Base-by-base conservation (phyloP, 2,797 vertebrate species). In the Eremophila alpestris region DNA sequence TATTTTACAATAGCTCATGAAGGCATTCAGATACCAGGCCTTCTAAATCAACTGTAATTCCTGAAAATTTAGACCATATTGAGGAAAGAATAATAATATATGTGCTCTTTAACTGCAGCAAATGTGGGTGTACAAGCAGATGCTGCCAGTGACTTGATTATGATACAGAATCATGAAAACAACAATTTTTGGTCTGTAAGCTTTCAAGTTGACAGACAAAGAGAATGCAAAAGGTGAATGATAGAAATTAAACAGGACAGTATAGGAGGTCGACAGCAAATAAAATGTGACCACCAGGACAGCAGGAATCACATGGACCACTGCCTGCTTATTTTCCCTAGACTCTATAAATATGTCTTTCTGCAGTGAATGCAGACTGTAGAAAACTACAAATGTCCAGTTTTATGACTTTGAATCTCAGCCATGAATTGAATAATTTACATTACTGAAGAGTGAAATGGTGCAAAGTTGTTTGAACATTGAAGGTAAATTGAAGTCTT, bases 401-500 rank as follows among this genome's bases (percentile, higher is more conserved):
- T 55, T 85, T 93, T 70, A 71, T 45, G 58, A 34, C 46, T 83
- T 62, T 65, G 65, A 87, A 70, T 88, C 54, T 69, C 46, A 71
- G 46, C 51, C 27, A 26, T 51, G 52, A 88, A 71, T 56, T 82
- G 65, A 94, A 80, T 79, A 94, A 88, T 92, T 92, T 91, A 58
- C 64, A 34, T 73, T 76, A 58, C 45, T 64, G 59, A 73, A 56
- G 26, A 73, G 32, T 76, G 71, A 90, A 95, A 83, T 45, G 34
- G 36, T 45, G 49, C 32, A 43, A 86, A 92, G n/a, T 10, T 5
- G 29, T 92, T 89, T 83, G 58, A 63, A 56, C 34, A 29, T 5
- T 5, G 23, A 79, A 88, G 12, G 79, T 55, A 90, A 94, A 87
- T n/a, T 36, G 43, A 78, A 46, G 20, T 19, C 54, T 88, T 76